Base-by-base conservation (phyloP, 1,140 invertebrate genomes). In the Atta colombica region DNA sequence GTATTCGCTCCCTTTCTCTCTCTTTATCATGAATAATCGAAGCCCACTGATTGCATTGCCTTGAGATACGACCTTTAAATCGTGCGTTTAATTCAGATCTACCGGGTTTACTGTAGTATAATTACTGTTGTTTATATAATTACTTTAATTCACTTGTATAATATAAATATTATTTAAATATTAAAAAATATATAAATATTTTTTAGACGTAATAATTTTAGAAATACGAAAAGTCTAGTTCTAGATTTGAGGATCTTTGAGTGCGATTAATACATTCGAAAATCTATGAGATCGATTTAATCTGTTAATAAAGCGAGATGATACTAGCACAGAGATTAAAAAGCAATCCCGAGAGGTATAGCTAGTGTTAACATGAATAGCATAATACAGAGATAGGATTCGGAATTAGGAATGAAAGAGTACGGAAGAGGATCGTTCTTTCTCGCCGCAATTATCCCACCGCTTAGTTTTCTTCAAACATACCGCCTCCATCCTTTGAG, bases 401-500 rank as follows among this genome's bases (percentile, higher is more conserved):
- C 28, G 21, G 10, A 39, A 69, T 25, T 4, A 71, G 51, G 21
- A 58, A 72, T 21, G 12, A 82, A 18, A 35, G 39, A 51, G 3
- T 65, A n/a, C 4, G 45, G 63, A 53, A 78, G 12, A 31, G 39
- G 14, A 18, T 3, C 49, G 14, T 55, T 25, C 31, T 35, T 51
- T 39, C 49, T 45, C 49, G 35, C 5, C 6, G 28, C 55, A 7
- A 72, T 49, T 21, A 71, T 58, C 5, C 7, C 10, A 14, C 7
- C 51, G 51, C 21, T 60, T 60, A 7, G 1, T 60, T n/a, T 61
- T 18, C 18, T 45, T 82, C 10, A 61, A 61, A 94, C 95, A 96
- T 96, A 98, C 98, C 97, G 97, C 95, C 98, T 96, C 98, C 98
- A 98, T 87, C 97, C 97, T 8, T 96, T 96, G 78, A 98, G 96